Base-by-base conservation (phyloP, 2,113 vertebrate species). In the Takifugu flavidus region DNA sequence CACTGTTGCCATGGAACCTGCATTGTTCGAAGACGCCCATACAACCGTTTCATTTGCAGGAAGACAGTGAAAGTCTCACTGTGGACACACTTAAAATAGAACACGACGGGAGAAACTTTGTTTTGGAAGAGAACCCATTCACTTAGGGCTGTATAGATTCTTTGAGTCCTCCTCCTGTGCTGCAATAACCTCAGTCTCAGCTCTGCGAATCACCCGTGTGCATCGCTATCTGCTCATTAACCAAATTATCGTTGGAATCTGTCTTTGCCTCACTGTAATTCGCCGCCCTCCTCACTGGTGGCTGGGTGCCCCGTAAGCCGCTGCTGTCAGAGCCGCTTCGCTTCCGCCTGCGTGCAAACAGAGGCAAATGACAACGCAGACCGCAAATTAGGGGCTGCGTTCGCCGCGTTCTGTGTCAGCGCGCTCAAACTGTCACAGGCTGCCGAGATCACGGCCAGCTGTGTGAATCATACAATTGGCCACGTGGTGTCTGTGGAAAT, bases 1-100 rank as follows among this genome's bases (percentile, higher is more conserved):
- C 52, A 11, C 65, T 52, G 82, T 79, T 83, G 75, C 77, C 81
- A 82, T 78, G 79, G 75, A 63, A 64, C 65, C 56, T 1, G 5
- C 56, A 52, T 72, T 67, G 64, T 67, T 72, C 20, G 20, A 20
- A 20, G 20, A 20, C 20, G 20, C 20, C 20, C 20, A 20, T 20
- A 70, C 77, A 76, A 75, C 56, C 52, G 66, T 42, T 65, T 49
- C 51, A 65, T 46, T n/a, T 46, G 13, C 45, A 6, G 12, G 12
- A 45, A 13, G 42, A 15, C 13, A 4, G 12, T 46, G 13, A 46
- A 46, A 46, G 45, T 46, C 14, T 46, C 8, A 39, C 6, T 10
- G 8, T 10, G 34, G 34, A 10, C 34, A 39, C 8, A 11, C 8
- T 10, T 39, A 6, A 39, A 39, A 6, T 39, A 39, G 34, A 1